Conservation (phyloP, 2,888 invertebrate genomes). For the Cacoxenus indagator region DNA sequence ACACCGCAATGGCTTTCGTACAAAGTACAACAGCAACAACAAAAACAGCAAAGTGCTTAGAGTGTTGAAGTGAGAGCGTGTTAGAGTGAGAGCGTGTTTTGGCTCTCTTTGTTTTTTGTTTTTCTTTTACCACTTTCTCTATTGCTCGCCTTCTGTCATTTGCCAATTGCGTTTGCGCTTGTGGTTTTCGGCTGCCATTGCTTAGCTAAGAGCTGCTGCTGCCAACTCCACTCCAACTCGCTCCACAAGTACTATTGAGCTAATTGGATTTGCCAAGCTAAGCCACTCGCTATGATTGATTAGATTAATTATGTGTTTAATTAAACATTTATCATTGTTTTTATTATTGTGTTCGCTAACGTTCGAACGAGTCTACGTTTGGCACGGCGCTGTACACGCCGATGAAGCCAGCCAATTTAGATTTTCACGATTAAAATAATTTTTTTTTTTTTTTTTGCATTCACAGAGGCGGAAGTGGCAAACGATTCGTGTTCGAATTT, state of each 20-base stretch:
- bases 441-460: background rate
- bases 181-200: slow-evolving; percentile 11
- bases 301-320: slow-evolving; percentile 63
- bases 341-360: no score
- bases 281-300: slow-evolving; percentile 53
- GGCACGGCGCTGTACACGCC: background rate
- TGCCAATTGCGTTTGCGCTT: background rate
- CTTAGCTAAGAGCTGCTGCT: background rate
- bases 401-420: background rate
- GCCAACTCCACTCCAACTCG: background rate
- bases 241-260: slow-evolving; percentile 12
- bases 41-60: background rate
- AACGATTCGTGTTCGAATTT: slow-evolving; percentile 15
- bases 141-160: slow-evolving; percentile 1
- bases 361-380: background rate
- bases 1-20: background rate
- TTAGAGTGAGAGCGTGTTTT: background rate
- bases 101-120: background rate
- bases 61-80: background rate
- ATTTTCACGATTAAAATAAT: background rate
- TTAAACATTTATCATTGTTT: slow-evolving; percentile 62
- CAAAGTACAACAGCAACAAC: background rate
- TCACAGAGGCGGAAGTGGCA: slow-evolving; percentile 1
- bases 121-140: background rate
- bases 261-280: slow-evolving; percentile 26